A percentile compares a stretch with the other conserved stretches of the same genome.
phyloP scores from a whole-genome alignment of 2,888 invertebrate genomes.

The Cephus pygmeus region DNA sequence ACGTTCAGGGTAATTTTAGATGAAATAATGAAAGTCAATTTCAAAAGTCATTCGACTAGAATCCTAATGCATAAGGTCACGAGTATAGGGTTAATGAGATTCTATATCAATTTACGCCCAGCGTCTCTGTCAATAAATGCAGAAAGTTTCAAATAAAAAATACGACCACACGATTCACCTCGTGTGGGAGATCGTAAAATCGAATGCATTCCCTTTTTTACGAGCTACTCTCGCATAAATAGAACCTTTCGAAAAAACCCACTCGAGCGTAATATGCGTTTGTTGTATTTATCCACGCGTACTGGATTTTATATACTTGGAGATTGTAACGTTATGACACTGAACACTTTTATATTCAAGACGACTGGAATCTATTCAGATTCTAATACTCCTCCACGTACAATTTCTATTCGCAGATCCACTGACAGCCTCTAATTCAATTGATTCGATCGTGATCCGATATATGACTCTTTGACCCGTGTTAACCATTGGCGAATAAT shows the following conservation, averaged over 20 bases:
- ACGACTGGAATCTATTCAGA: not conserved
- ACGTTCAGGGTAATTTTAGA: not conserved
- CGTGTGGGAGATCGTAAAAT: not conserved
- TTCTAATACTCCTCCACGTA: not conserved
- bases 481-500: not conserved
- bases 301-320: not conserved
- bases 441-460: not conserved
- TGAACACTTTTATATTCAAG: not conserved
- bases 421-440: not conserved
- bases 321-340: not conserved
- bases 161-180: not conserved
- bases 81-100: not conserved
- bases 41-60: not conserved
- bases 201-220: not conserved
- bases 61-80: not conserved
- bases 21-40: not conserved
- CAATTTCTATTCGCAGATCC: not conserved
- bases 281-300: not conserved
- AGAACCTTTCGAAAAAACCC: not conserved
- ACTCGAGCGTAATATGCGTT: not conserved
- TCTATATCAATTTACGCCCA: not conserved
- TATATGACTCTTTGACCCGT: not conserved
- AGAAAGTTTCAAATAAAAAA: not conserved
- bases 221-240: not conserved
- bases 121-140: not conserved